Base-by-base conservation (phyloP, 64 coral and sea anemone species). In the Platygyra sinensis region DNA sequence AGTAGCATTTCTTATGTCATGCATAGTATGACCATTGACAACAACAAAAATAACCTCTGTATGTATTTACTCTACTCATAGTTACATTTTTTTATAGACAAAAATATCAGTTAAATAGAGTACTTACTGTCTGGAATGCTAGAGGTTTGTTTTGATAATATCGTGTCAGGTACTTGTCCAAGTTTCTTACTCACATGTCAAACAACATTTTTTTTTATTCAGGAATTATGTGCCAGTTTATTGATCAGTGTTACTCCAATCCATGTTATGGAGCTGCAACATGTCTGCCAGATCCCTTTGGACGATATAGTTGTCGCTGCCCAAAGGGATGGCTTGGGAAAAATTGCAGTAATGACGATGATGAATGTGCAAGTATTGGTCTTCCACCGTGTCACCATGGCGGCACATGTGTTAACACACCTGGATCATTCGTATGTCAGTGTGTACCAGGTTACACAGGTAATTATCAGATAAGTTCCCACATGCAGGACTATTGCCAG, bases 401-500 rank as follows among this genome's bases (percentile, higher is more conserved):
- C 39, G 65, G 89, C 36, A 98, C 92, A 38, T 98, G 95, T 33
- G n/a, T 30, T 15, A 90, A 98, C 88, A 52, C 84, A 22, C 79
- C 89, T 55, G 95, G 95, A 8, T 75, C 77, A 24, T 98, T 67
- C 63, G 60, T 51, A 10, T 98, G 95, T 86, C 72, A 80, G 12
- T 98, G 95, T 86, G 30, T 87, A 17, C 57, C 87, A 64, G 94
- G 94, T 77, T 93, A 38, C 52, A 82, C 87, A 76, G 94, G 94
- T 96, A 90, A 69, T 27, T 69, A 25, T 69, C 22, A 69, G 29
- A 9, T 10, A 2, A 69, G 54, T 10, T 57, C 54, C 11, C 6
- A 19, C 5, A 62, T 62, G 60, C 62, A 65, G 62, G 18, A 0
- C 15, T 2, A 17, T 8, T 7, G 24, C 18, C 24, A 8, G 24